Percentiles rank a stretch among this genome's conserved stretches.
These are phyloP conservation scores for Aethes cnicana DNA, from an alignment of 2,888 invertebrate species.

Conservation along the genomic window DNA sequence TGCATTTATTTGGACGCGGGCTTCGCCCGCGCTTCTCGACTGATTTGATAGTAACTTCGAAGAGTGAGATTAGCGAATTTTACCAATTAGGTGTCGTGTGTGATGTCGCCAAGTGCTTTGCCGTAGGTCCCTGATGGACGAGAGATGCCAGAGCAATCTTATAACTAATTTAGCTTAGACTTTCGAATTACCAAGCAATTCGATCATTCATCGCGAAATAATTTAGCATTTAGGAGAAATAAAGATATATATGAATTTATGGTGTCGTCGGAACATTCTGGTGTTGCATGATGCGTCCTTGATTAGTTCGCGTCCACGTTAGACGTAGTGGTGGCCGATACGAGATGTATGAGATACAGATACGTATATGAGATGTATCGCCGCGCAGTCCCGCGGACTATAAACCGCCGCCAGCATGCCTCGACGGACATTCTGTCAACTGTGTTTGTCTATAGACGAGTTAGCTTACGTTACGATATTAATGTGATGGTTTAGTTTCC, in stretches of 20 bases:
- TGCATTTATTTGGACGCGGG: conserved; percentile 45
- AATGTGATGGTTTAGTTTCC: conserved; percentile 80
- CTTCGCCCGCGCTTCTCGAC: conserved; percentile 58
- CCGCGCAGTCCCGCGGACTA: conserved; percentile 66
- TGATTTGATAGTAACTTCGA: conserved; percentile 66
- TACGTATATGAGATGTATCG: conserved; percentile 42
- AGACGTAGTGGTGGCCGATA: conserved; percentile 48
- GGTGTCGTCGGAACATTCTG: conserved; percentile 57
- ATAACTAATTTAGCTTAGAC: conserved; percentile 73
- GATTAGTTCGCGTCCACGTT: conserved; percentile 58
- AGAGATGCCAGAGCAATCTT: conserved; percentile 72
- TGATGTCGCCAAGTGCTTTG: conserved; percentile 68
- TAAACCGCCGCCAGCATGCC: conserved; percentile 60
- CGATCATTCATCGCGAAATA: conserved; percentile 82
- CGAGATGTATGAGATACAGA: conserved; percentile 71
- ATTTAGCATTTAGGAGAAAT: conserved; percentile 67
- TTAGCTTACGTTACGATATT: conserved; percentile 78
- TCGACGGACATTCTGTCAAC: conserved; percentile 68
- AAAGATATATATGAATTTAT: conserved; percentile 73
- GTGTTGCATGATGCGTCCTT: conserved; percentile 49
- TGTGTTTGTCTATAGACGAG: conserved; percentile 75
- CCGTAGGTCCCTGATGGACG: conserved; percentile 57
- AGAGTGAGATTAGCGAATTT: conserved; percentile 76
- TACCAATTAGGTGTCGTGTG: conserved; percentile 66
- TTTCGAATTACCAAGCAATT: conserved; percentile 79